Percentiles rank a stretch among this genome's conserved stretches.
phyloP scores from a whole-genome alignment of 92 coral and sea anemone species.

The Epizoanthus fatuus region DNA sequence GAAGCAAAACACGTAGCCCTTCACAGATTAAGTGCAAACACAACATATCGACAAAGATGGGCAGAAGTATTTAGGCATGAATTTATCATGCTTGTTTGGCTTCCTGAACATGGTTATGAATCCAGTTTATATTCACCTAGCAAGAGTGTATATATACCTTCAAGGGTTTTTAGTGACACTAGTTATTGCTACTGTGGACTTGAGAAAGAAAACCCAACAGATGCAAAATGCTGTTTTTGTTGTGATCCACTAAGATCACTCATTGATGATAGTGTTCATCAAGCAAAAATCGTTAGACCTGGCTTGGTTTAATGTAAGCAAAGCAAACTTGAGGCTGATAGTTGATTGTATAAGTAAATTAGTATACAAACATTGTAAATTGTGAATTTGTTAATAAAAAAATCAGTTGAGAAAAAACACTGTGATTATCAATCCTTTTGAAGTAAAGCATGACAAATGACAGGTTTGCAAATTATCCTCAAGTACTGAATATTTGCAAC shows the following conservation, averaged over 20 bases:
- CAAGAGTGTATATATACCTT: constrained; percentile 72
- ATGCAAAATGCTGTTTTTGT: constrained; percentile 69
- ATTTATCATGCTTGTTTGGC: constrained; percentile 79
- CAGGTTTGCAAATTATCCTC: too few relatives aligned
- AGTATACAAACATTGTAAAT: too few relatives aligned
- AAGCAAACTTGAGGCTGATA: too few relatives aligned
- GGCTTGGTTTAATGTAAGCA: neutral
- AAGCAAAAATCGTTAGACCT: neutral
- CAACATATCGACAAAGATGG: constrained; percentile 76
- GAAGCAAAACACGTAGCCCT: constrained; percentile 81
- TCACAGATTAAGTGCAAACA: constrained; percentile 68
- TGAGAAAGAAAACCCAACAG: constrained; percentile 60
- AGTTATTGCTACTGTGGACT: constrained; percentile 78
- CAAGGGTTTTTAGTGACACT: constrained; percentile 57
- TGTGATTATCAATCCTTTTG: too few relatives aligned
- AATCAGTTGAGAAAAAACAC: too few relatives aligned
- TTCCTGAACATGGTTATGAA: constrained; percentile 82
- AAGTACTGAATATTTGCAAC: too few relatives aligned
- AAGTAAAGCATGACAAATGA: too few relatives aligned
- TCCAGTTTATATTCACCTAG: constrained; percentile 56
- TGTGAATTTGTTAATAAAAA: too few relatives aligned
- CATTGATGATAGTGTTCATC: constrained; percentile 39
- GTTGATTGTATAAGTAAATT: too few relatives aligned
- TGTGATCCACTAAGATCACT: constrained; percentile 44
- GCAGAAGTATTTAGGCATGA: constrained; percentile 78